Evolutionary conservation across 2,888 invertebrate species (phyloP), one percentile per base, ranked within the genome.

Genomic region (Thalpophila matura): DNA sequence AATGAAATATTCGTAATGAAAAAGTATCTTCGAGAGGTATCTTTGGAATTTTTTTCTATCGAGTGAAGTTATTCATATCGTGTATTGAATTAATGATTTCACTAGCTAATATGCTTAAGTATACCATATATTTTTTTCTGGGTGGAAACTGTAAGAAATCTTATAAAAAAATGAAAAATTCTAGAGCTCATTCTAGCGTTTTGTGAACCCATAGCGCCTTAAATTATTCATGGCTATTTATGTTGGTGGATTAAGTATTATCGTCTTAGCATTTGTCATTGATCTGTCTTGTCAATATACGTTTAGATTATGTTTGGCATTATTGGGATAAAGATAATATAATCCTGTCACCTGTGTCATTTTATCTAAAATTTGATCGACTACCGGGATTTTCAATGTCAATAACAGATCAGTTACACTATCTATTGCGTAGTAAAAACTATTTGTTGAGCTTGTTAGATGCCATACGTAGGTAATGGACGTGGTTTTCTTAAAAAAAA

Each of bases 301-400:
- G 38, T 40, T 53, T 14, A 46, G 40, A 50, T 43, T 43, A 43
- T 33, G 37, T 46, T 38, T 42, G 22, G 7, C 5, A 54, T 61
- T 45, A 26, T 26, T 12, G 54, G 47, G 60, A 45, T 45, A 49
- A 43, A 40, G 58, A 55, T 72, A 71, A 71, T 65, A n/a, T n/a
- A n/a, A n/a, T n/a, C n/a, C n/a, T n/a, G n/a, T n/a, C n/a, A n/a
- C 57, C 47, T 46, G 37, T 51, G 57, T 70, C 71, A 58, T 31
- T 58, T 64, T 65, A 76, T 72, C 65, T 49, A 10, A 40, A 58
- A 37, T 64, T 51, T 71, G 42, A 70, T 72, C 20, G 76, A 71
- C 65, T 71, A 31, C 65, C 43, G 37, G 63, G 38, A 70, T 58
- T 75, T 42, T 75, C 55, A 71, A 49, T 71, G 58, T 70, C 57